These are phyloP conservation scores for Okapia johnstoni DNA, from an alignment of 2,113 vertebrate genomes.

Conservation along the genomic window DNA sequence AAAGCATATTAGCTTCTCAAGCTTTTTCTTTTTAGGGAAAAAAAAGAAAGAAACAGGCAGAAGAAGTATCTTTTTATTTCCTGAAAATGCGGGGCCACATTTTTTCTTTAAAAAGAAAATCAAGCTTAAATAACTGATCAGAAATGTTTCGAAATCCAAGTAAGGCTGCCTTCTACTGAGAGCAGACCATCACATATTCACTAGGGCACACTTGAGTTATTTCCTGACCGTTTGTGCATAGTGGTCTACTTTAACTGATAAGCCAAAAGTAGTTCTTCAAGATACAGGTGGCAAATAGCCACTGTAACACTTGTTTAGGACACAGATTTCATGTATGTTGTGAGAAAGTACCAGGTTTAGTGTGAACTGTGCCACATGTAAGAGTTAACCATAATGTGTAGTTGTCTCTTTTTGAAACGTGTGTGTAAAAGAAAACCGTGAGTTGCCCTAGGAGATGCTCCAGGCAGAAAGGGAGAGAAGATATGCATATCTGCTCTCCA, in stretches of 20 bases:
- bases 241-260: neutral
- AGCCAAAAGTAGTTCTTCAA: neutral
- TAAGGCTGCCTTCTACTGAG: neutral
- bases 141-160: neutral
- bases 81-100: neutral
- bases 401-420: neutral
- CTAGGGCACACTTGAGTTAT: neutral
- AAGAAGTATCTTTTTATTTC: neutral
- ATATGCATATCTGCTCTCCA: accelerated
- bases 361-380: accelerated
- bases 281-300: neutral
- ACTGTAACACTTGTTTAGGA: neutral
- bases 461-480: neutral
- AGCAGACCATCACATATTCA: neutral
- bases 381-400: neutral
- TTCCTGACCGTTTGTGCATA: neutral
- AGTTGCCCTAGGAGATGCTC: neutral
- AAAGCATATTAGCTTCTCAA: neutral
- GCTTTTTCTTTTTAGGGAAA: neutral
- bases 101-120: neutral
- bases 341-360: too few species aligned
- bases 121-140: neutral
- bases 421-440: neutral
- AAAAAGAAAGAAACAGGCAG: neutral
- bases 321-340: neutral